Percentiles rank a stretch among this genome's conserved stretches.
Conservation (phyloP, 1,140 invertebrate species). For the Orchestia grillus region DNA sequence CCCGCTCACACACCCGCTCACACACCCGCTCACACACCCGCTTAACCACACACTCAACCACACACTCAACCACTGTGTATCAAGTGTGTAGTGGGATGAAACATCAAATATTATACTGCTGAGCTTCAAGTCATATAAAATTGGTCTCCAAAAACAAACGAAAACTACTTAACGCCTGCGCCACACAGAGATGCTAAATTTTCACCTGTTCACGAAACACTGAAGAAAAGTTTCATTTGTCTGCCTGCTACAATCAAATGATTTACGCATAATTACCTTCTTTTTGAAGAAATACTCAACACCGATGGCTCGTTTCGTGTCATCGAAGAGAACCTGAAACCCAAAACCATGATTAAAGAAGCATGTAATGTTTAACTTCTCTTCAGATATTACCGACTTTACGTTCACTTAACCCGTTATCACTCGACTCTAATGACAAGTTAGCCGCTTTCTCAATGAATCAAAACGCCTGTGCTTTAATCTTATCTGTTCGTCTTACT, state of each 20-base stretch:
- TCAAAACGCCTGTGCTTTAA: background rate
- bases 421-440: background rate
- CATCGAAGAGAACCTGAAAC: constrained; percentile 82
- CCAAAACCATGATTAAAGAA: background rate
- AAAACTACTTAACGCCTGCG: too few relatives aligned
- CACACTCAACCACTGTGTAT: too few relatives aligned
- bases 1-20: too few relatives aligned
- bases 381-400: background rate
- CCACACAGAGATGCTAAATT: too few relatives aligned
- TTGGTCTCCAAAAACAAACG: too few relatives aligned
- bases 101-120: too few relatives aligned
- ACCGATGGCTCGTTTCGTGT: constrained; percentile 79
- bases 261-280: constrained; percentile 2
- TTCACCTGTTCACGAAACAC: too few relatives aligned
- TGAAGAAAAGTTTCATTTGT: background rate
- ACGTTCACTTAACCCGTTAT: background rate
- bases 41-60: too few relatives aligned
- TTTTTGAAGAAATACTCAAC: constrained; percentile 40
- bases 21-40: too few relatives aligned
- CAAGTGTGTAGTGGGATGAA: too few relatives aligned
- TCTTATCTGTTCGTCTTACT: background rate
- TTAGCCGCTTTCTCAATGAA: background rate
- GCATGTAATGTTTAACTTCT: background rate
- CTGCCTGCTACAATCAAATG: too few relatives aligned
- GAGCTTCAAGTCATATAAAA: too few relatives aligned